Evolutionary conservation across 1,140 invertebrate species (phyloP), one percentile per base, ranked within the genome.

Genomic region (Zaprionus inermis): DNA sequence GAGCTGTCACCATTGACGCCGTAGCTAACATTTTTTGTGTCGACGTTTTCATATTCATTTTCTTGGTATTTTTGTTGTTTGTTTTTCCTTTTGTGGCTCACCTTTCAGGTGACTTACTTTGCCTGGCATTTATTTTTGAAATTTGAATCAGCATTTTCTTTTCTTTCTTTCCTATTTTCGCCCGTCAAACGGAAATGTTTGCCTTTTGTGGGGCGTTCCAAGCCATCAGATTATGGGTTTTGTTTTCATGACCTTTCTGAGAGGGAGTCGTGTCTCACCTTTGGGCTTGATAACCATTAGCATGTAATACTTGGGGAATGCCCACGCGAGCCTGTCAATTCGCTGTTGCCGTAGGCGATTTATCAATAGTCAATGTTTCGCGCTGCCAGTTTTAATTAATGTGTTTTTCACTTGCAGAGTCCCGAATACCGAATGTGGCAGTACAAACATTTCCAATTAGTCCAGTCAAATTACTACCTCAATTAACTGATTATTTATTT

Each of bases 171-270:
- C 24, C 30, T 38, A 60, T 51, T 71, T 73, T 81, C 63, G 60
- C 71, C 76, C 82, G 57, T 65, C 82, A 70, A 71, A 71, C 55
- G 81, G 67, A 81, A 81, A 81, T 76, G 58, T 78, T 80, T 78
- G 70, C 64, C 22, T 70, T 75, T 57, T 60, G 67, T 34, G 67
- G 79, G 66, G 75, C 56, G 52, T 46, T 55, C 46, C 63, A 61
- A 70, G 63, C 51, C 54, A 58, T 72, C 60, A 73, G 76, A 86
- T 86, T 82, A 73, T 70, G 55, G 69, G 65, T 55, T 81, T 78
- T 52, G 57, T 67, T 78, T 73, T 64, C 71, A 80, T 81, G 81
- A 71, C 81, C 81, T 86, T 81, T 72, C 81, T 86, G 78, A 69
- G 60, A 51, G 34, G 32, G 32, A 49, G 57, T 63, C 28, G 51